Conservation (phyloP, 2,888 invertebrate species). For the Papilio elwesi region DNA sequence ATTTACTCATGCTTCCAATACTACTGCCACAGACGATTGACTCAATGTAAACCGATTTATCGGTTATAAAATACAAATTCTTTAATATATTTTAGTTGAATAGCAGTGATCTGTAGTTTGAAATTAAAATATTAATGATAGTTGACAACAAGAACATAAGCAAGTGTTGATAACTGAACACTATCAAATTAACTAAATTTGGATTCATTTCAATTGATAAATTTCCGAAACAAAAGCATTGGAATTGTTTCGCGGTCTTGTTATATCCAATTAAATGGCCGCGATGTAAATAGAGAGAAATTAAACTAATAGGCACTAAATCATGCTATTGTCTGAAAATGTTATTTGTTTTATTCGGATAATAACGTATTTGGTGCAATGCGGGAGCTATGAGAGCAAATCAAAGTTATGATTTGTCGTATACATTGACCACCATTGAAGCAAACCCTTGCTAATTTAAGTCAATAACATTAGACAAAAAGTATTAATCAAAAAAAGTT, state of each 20-base stretch:
- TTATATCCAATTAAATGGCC: slow-evolving; percentile 11
- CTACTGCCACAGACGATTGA: no score
- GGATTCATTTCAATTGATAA: slow-evolving; percentile 19
- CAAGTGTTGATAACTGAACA: slow-evolving; percentile 25
- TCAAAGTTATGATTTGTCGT: no score
- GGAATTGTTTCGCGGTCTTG: slow-evolving; percentile 22
- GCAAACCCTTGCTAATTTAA: no score
- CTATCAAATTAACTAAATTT: slow-evolving; percentile 31
- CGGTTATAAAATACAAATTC: no score
- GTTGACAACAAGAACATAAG: slow-evolving; percentile 15
- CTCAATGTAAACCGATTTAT: no score
- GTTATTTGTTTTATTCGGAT: neutral
- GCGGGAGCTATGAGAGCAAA: no score
- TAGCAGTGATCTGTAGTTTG: neutral
- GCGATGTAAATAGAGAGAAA: slow-evolving; percentile 24
- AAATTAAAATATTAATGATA: slow-evolving; percentile 17
- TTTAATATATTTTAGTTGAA: neutral
- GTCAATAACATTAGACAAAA: no score
- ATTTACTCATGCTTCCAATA: no score
- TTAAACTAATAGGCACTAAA: slow-evolving; percentile 21
- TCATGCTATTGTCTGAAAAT: neutral
- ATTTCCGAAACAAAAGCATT: slow-evolving; percentile 21
- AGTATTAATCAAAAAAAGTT: no score
- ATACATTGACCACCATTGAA: no score
- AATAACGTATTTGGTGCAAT: neutral